Conservation (phyloP, 2,113 vertebrate species). For the Alethe diademata region DNA sequence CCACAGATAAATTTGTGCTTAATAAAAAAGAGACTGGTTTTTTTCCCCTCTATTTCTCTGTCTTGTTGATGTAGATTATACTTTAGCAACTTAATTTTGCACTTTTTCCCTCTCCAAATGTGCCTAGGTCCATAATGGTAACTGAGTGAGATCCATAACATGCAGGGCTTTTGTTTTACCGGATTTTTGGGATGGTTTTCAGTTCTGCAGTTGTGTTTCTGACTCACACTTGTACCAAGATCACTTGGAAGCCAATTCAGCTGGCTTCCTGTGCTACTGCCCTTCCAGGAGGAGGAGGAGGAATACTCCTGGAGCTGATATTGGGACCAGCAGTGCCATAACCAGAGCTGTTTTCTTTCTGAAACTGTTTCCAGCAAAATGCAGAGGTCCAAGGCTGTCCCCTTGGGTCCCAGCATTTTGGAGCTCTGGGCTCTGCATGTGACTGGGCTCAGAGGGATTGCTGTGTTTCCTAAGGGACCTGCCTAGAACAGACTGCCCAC, state of each 20-base stretch:
- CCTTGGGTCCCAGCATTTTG: background rate
- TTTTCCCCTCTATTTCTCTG: background rate
- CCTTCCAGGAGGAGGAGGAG: background rate
- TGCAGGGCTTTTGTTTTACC: background rate
- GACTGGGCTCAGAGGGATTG: background rate
- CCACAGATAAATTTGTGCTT: background rate
- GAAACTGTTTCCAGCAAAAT: background rate
- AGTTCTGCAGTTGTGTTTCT: background rate
- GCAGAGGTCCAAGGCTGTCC: background rate
- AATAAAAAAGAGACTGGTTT: background rate
- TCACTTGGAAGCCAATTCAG: background rate
- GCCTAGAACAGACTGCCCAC: background rate
- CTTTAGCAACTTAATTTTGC: background rate
- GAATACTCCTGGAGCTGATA: background rate
- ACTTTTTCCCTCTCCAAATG: background rate
- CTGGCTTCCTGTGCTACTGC: background rate
- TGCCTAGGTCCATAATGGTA: background rate
- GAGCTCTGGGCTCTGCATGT: background rate
- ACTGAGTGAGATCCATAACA: background rate
- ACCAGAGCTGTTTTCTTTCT: background rate
- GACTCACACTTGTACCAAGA: background rate
- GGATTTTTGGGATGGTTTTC: background rate
- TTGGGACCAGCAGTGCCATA: background rate
- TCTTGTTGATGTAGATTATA: background rate
- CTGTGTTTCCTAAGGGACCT: background rate